Percentiles rank a stretch among this genome's conserved stretches.
Evolutionary conservation across 2,113 vertebrate genomes (phyloP).

Genomic region (Microtus richardsoni): DNA sequence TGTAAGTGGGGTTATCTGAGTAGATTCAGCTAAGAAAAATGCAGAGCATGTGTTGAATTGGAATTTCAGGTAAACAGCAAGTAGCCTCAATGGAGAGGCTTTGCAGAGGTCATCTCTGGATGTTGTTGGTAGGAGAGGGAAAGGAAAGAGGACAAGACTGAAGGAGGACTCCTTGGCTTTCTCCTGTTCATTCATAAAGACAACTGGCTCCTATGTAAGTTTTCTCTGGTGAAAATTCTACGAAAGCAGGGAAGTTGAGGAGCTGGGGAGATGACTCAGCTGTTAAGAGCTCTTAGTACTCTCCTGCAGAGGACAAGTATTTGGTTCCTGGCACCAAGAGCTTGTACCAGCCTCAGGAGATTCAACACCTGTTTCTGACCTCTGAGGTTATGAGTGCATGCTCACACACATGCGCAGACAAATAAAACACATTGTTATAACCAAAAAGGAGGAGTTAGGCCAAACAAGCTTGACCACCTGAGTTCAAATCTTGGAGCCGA

Average conservation of each 20-base stretch:
- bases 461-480: neutral
- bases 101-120: neutral
- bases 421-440: neutral
- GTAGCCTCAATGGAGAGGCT: too few species aligned
- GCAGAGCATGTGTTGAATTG: neutral
- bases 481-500: too few species aligned
- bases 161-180: neutral
- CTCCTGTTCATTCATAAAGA: neutral
- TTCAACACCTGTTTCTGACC: too few species aligned
- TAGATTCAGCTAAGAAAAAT: neutral
- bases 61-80: neutral
- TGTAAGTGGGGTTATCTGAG: neutral
- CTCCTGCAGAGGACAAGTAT: too few species aligned
- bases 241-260: neutral
- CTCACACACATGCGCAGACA: too few species aligned
- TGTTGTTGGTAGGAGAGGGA: too few species aligned
- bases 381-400: too few species aligned
- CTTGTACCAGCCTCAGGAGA: too few species aligned
- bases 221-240: neutral
- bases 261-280: neutral
- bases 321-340: neutral
- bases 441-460: too few species aligned
- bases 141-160: neutral
- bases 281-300: neutral
- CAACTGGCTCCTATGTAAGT: neutral